These are phyloP conservation scores for Acomys russatus DNA, from an alignment of 2,797 vertebrate genomes.

Conservation along the genomic window DNA sequence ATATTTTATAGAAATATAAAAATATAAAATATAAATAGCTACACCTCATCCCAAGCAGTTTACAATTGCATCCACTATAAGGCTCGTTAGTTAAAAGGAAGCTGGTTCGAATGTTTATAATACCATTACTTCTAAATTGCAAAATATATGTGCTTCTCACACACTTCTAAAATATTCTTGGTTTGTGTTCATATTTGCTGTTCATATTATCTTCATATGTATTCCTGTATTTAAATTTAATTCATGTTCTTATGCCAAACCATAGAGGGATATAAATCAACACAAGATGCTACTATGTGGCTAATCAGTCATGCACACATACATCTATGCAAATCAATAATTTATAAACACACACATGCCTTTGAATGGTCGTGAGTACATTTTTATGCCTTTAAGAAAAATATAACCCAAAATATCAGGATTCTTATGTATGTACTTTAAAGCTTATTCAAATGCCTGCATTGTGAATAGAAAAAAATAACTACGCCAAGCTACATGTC, in stretches of 20 bases:
- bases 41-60: neutral
- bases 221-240: neutral
- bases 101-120: slow-evolving; percentile 2
- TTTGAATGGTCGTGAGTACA: neutral
- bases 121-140: neutral
- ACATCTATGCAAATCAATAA: neutral
- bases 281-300: neutral
- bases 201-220: slow-evolving; percentile 25
- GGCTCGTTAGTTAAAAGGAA: slow-evolving; percentile 17
- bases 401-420: neutral
- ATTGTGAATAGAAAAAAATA: neutral
- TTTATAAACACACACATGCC: neutral
- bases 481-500: neutral
- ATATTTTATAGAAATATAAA: neutral
- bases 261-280: neutral
- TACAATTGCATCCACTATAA: neutral
- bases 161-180: neutral
- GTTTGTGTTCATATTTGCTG: slow-evolving; percentile 10
- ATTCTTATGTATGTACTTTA: neutral
- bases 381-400: neutral
- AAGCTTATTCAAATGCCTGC: neutral
- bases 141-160: neutral
- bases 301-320: neutral
- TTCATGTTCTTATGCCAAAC: neutral
- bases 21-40: no score